phyloP scores from a whole-genome alignment of 2,888 invertebrate genomes.

The Dugesia japonica region DNA sequence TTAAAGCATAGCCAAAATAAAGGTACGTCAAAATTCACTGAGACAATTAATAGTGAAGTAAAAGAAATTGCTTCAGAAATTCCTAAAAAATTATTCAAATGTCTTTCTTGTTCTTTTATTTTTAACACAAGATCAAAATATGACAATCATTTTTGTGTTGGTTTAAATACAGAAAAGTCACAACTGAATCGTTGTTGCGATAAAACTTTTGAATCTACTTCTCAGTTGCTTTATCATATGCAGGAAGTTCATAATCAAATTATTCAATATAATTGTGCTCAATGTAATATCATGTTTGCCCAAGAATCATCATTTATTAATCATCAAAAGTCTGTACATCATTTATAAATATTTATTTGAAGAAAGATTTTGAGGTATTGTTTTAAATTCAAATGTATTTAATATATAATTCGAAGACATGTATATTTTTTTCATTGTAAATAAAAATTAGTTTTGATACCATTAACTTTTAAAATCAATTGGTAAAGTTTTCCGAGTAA shows the following conservation, averaged over 20 bases:
- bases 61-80: background rate
- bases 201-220: background rate
- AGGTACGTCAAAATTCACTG: too few species aligned
- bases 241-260: background rate
- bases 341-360: background rate
- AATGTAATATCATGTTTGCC: conserved; percentile 16
- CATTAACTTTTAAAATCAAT: too few species aligned
- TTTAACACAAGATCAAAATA: background rate
- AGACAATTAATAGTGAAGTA: background rate
- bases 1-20: background rate
- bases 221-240: background rate
- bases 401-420: too few species aligned
- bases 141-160: background rate
- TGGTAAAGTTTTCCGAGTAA: too few species aligned
- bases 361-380: too few species aligned
- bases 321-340: background rate
- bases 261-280: conserved; percentile 7
- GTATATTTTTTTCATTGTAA: too few species aligned
- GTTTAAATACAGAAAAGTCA: background rate
- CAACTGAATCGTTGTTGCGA: background rate
- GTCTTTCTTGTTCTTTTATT: conserved; percentile 14
- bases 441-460: too few species aligned
- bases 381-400: too few species aligned
- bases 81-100: background rate
- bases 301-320: background rate